A percentile compares a stretch with the other conserved stretches of the same genome.
These are phyloP conservation scores for Zelleria hepariella DNA, from an alignment of 2,888 invertebrate genomes.

Conservation along the genomic window DNA sequence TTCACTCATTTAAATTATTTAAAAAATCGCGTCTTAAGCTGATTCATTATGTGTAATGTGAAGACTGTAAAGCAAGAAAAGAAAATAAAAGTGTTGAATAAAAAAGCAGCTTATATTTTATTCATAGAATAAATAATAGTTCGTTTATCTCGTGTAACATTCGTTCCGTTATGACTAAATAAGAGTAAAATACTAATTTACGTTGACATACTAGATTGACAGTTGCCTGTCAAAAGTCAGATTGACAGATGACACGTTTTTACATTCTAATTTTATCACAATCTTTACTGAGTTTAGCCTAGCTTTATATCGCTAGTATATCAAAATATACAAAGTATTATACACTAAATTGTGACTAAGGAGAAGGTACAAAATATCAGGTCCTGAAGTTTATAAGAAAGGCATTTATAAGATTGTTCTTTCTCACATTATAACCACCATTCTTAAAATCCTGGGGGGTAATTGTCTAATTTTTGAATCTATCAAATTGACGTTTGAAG, in stretches of 20 bases:
- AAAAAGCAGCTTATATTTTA: slow-evolving; percentile 30
- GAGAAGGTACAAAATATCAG: neutral
- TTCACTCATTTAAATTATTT: no score
- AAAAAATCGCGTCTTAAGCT: no score
- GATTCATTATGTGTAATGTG: no score
- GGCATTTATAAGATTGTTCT: no score
- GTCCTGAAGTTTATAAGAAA: no score
- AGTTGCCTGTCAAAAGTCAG: neutral
- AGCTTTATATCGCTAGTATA: neutral
- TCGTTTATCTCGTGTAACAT: slow-evolving; percentile 22
- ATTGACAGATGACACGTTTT: neutral
- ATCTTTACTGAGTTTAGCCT: neutral
- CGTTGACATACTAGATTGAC: neutral
- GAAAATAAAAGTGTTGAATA: neutral
- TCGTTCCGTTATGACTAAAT: slow-evolving; percentile 29
- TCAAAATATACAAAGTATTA: neutral
- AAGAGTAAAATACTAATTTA: slow-evolving; percentile 6
- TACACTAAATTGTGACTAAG: neutral
- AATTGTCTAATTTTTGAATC: no score
- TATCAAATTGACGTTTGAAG: no score
- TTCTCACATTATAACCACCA: no score
- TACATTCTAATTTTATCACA: neutral
- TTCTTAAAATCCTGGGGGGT: no score
- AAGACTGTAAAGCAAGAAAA: neutral
- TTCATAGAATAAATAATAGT: slow-evolving; percentile 62